A percentile compares a stretch with the other conserved stretches of the same genome.
These are phyloP conservation scores for Centroberyx gerrardi DNA, from an alignment of 2,797 vertebrate genomes.

Conservation along the genomic window DNA sequence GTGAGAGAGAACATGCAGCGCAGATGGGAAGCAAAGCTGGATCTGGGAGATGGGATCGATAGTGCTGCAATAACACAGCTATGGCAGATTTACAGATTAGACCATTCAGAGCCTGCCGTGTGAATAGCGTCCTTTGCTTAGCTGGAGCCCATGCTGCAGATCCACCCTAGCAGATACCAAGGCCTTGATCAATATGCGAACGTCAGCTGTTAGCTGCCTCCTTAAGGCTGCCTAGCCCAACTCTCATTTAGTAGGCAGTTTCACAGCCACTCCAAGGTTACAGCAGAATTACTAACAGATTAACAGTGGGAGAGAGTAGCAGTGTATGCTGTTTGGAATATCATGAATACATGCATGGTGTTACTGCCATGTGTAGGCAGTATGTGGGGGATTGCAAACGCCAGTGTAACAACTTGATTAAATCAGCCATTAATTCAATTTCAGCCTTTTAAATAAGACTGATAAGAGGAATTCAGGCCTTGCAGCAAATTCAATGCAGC, in stretches of 20 bases:
- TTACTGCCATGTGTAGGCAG: slow-evolving; percentile 47
- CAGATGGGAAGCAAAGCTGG: slow-evolving; percentile 67
- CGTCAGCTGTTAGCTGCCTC: slow-evolving; percentile 58
- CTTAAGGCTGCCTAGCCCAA: slow-evolving; percentile 25
- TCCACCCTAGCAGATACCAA: slow-evolving; percentile 52
- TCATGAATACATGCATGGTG: slow-evolving; percentile 60
- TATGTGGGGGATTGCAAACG: slow-evolving; percentile 57
- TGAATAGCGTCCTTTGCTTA: slow-evolving; percentile 19
- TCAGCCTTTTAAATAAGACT: slow-evolving; percentile 60
- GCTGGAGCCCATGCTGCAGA: slow-evolving; percentile 47
- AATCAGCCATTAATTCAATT: slow-evolving; percentile 76
- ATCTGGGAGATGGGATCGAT: slow-evolving; percentile 75
- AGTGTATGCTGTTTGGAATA: slow-evolving; percentile 20
- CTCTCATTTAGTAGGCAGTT: slow-evolving; percentile 63
- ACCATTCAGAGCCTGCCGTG: slow-evolving; percentile 43
- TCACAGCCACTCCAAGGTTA: slow-evolving; percentile 72
- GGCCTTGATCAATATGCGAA: slow-evolving; percentile 76
- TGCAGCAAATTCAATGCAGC: slow-evolving; percentile 64
- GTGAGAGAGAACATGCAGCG: slow-evolving; percentile 32
- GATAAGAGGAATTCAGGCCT: slow-evolving; percentile 64
- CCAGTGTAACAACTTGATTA: slow-evolving; percentile 67
- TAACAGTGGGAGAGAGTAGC: slow-evolving; percentile 40
- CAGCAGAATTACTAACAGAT: slow-evolving; percentile 61
- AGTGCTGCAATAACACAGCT: slow-evolving; percentile 72
- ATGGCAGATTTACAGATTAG: slow-evolving; percentile 81